Percentiles rank a stretch among this genome's conserved stretches.
These are phyloP conservation scores for Strigops habroptila DNA, from an alignment of 2,113 vertebrate genomes.

Conservation along the genomic window DNA sequence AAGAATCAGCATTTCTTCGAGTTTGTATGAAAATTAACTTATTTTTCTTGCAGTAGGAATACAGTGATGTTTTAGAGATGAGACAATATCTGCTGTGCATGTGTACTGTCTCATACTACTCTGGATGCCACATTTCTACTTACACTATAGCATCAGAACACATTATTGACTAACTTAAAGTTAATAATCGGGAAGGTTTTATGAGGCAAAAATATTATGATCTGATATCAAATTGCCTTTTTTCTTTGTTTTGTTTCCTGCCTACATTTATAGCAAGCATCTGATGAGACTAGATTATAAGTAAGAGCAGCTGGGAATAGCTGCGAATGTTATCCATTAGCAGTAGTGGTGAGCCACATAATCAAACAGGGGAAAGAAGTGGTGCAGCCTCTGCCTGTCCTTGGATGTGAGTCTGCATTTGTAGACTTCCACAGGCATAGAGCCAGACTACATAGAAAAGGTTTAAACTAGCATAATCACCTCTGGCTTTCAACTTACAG, in stretches of 20 bases:
- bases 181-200: not conserved
- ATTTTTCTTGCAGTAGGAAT: not conserved
- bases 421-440: not conserved
- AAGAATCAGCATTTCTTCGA: not conserved
- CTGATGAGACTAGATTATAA: not conserved
- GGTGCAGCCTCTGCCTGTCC: not conserved
- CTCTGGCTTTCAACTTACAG: not conserved
- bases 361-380: not conserved
- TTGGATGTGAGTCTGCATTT: not conserved
- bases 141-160: not conserved
- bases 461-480: not conserved
- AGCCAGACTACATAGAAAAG: not conserved
- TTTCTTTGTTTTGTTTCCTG: not conserved
- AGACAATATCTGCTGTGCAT: not conserved
- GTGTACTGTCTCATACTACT: not conserved
- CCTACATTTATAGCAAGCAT: not conserved
- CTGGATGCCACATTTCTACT: not conserved
- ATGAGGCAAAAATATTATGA: not conserved
- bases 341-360: not conserved
- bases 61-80: not conserved
- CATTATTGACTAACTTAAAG: not conserved
- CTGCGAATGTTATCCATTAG: not conserved
- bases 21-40: not conserved
- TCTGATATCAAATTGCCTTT: not conserved
- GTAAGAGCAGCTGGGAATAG: not conserved